These are phyloP conservation scores for Cryptophagus acutangulus DNA, from an alignment of 2,888 invertebrate genomes.

Conservation along the genomic window DNA sequence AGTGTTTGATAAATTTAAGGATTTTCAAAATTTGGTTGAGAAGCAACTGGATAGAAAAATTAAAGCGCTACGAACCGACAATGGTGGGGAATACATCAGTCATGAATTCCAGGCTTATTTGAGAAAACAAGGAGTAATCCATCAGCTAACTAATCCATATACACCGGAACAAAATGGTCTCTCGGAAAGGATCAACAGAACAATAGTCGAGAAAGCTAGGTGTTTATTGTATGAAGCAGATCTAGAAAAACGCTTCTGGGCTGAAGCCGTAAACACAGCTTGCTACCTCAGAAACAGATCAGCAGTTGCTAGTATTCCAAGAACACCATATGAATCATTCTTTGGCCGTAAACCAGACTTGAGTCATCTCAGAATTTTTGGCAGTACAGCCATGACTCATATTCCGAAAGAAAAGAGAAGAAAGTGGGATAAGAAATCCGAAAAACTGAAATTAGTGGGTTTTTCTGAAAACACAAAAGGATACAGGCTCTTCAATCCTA, in stretches of 20 bases:
- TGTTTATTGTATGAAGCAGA: slow-evolving; percentile 19
- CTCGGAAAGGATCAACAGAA: slow-evolving; percentile 24
- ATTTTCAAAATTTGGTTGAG: slow-evolving; percentile 32
- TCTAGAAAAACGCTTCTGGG: slow-evolving; percentile 14
- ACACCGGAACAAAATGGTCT: slow-evolving; percentile 33
- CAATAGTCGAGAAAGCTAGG: slow-evolving; percentile 24
- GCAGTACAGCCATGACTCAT: too few species aligned
- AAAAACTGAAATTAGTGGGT: too few species aligned
- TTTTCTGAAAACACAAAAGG: too few species aligned
- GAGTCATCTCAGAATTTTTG: too few species aligned
- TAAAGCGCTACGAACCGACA: slow-evolving; percentile 29
- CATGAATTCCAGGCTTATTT: slow-evolving; percentile 23
- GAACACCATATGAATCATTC: too few species aligned
- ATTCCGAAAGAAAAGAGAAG: too few species aligned
- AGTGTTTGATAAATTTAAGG: slow-evolving; percentile 24
- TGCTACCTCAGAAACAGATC: slow-evolving; percentile 4
- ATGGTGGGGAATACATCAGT: slow-evolving; percentile 21
- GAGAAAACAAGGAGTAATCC: slow-evolving; percentile 27
- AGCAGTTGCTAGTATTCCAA: too few species aligned
- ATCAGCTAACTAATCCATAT: slow-evolving; percentile 22
- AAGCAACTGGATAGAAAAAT: slow-evolving; percentile 29
- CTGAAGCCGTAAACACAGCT: slow-evolving; percentile 11
- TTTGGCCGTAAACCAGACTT: too few species aligned
- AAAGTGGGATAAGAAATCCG: too few species aligned
- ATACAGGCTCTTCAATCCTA: too few species aligned